Evolutionary conservation across 2,888 invertebrate genomes (phyloP).

Genomic region (Dione vanillae): DNA sequence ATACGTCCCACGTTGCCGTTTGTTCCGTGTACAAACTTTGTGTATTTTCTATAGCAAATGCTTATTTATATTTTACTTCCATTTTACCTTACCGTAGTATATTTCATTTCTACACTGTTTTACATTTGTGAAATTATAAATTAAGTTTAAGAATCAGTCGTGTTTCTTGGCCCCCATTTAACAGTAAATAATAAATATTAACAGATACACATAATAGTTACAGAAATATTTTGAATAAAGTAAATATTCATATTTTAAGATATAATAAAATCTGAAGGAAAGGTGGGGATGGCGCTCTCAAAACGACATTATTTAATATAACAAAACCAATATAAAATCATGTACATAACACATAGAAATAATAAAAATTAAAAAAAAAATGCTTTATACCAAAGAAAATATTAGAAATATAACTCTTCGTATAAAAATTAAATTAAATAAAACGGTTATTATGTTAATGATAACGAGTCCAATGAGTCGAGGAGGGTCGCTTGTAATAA

Average conservation of each 20-base stretch:
- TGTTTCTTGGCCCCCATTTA: too few species aligned
- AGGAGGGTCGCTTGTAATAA: neutral
- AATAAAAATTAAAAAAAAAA: neutral
- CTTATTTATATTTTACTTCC: slow-evolving; percentile 5
- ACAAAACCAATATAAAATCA: too few species aligned
- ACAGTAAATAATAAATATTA: too few species aligned
- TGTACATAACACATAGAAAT: neutral
- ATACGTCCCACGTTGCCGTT: slow-evolving; percentile 21
- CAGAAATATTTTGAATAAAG: too few species aligned
- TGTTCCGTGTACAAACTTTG: slow-evolving; percentile 16
- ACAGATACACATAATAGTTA: too few species aligned
- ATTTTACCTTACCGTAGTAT: neutral
- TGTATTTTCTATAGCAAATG: slow-evolving; percentile 17
- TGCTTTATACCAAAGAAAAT: neutral
- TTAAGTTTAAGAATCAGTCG: neutral
- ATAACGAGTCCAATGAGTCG: too few species aligned
- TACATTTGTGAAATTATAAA: too few species aligned
- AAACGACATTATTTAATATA: too few species aligned
- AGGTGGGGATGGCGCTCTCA: too few species aligned
- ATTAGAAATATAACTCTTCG: neutral
- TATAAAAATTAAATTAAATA: neutral
- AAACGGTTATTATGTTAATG: neutral
- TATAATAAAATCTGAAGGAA: too few species aligned
- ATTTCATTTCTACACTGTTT: neutral
- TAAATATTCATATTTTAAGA: too few species aligned